Evolutionary conservation across 2,797 vertebrate genomes (phyloP), one percentile per base, ranked within the genome.

Genomic region (Babyrousa celebensis): DNA sequence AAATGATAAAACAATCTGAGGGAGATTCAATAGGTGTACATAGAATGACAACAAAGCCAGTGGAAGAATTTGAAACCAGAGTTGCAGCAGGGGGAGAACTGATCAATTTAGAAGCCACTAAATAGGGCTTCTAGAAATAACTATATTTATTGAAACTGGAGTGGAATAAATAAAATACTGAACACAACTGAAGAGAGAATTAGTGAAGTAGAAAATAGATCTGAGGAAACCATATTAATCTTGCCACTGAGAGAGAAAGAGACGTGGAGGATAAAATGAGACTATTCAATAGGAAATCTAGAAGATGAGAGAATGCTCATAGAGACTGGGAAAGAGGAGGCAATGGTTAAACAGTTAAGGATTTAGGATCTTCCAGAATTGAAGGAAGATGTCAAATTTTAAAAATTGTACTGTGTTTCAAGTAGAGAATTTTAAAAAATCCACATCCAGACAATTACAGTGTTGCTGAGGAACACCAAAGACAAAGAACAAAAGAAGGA

Each of bases 1-100:
- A 93, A 94, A 92, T 77, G 83, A 75, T 80, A 77, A 29, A 65
- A 79, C 11, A 40, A 40, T 84, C 20, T 85, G 43, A 92, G 87
- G n/a, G 82, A 95, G 84, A 70, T 91, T 92, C 77, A 95, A 87
- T 89, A 89, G 70, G 25, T 87, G 52, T 96, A 74, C 70, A 52
- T 83, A 85, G 89, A 96, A 85, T 78, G 70, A 70, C 25, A 60
- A 77, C 71, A n/a, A 62, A 94, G 54, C n/a, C 89, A 96, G 20
- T 75, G 65, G 40, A 82, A 74, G 74, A 89, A 74, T 91, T 91
- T 88, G 58, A 87, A 89, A 93, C 63, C 36, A 40, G 40, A 62
- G 25, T 54, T 54, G 20, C 17, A 18, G 27, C 15, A 32, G n/a
- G 36, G 75, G 48, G 85, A 82, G 40, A 65, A 48, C 32, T 58